A percentile compares a stretch with the other conserved stretches of the same genome.
Evolutionary conservation across 2,113 vertebrate genomes (phyloP).

Genomic region (Edolisoma coerulescens): DNA sequence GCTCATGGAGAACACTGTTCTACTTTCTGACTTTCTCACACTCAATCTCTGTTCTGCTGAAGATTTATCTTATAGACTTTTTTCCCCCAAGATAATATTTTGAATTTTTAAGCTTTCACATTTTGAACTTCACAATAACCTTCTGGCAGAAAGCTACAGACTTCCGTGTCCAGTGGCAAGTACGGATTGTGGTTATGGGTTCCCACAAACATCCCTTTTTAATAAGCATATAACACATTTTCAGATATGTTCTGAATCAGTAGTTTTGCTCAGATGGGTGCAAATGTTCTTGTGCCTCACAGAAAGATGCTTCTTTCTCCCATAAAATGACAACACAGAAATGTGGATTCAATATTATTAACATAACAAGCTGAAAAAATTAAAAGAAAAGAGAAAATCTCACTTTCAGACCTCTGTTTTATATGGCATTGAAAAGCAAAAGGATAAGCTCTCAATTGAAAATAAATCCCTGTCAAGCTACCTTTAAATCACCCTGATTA

Average conservation of each 20-base stretch:
- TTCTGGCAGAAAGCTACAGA: background rate
- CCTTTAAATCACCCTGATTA: constrained; percentile 24
- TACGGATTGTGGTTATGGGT: background rate
- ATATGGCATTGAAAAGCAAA: background rate
- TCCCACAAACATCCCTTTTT: background rate
- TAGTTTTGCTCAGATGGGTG: background rate
- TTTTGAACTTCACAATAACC: background rate
- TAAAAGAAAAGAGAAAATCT: background rate
- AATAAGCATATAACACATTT: background rate
- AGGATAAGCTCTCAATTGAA: constrained; percentile 29
- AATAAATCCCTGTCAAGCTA: constrained; percentile 21
- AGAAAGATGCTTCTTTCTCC: background rate
- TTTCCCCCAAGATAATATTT: background rate
- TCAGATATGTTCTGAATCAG: background rate
- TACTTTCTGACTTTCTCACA: background rate
- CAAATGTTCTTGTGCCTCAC: background rate
- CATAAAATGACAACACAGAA: background rate
- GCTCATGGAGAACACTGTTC: background rate
- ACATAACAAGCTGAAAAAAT: background rate
- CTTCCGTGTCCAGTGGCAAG: background rate
- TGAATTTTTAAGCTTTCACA: background rate
- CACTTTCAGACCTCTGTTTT: background rate
- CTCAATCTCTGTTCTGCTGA: background rate
- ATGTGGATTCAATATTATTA: background rate
- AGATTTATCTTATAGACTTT: background rate